Conservation (phyloP, 2,888 invertebrate species). For the Ametastegia equiseti region DNA sequence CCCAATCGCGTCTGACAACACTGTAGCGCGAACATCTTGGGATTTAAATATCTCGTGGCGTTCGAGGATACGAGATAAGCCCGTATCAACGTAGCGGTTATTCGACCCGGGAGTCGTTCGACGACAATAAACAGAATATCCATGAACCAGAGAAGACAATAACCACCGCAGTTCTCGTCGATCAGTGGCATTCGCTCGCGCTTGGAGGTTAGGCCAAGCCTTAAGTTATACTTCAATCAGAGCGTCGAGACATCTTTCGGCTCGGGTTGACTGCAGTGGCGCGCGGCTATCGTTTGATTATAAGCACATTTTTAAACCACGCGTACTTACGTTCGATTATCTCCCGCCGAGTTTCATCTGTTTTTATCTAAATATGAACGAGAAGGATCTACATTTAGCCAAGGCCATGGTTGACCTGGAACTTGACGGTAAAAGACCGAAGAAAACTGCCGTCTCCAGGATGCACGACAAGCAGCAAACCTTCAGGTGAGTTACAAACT, state of each 20-base stretch:
- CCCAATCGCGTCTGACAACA: constrained; percentile 37
- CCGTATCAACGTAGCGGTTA: not conserved
- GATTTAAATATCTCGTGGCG: constrained; percentile 2
- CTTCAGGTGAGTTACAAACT: constrained; percentile 80
- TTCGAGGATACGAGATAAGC: not conserved
- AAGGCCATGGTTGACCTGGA: constrained; percentile 81
- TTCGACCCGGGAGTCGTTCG: too few species aligned
- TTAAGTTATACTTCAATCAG: too few species aligned
- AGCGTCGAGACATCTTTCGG: not conserved
- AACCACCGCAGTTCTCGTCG: not conserved
- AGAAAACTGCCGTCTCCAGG: constrained; percentile 81
- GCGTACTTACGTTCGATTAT: not conserved
- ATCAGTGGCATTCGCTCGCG: not conserved
- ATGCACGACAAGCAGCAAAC: constrained; percentile 83
- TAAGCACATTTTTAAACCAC: not conserved
- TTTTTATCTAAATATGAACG: constrained; percentile 80
- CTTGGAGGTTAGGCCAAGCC: not conserved
- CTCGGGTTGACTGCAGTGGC: too few species aligned
- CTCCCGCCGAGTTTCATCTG: not conserved
- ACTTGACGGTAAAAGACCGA: constrained; percentile 76
- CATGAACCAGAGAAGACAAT: not conserved
- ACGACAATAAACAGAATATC: not conserved
- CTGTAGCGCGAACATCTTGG: constrained; percentile 17
- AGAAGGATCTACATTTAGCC: constrained; percentile 85
- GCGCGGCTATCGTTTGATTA: not conserved